Evolutionary conservation across 2,113 vertebrate species (phyloP).

Genomic region (Poecilia latipinna): DNA sequence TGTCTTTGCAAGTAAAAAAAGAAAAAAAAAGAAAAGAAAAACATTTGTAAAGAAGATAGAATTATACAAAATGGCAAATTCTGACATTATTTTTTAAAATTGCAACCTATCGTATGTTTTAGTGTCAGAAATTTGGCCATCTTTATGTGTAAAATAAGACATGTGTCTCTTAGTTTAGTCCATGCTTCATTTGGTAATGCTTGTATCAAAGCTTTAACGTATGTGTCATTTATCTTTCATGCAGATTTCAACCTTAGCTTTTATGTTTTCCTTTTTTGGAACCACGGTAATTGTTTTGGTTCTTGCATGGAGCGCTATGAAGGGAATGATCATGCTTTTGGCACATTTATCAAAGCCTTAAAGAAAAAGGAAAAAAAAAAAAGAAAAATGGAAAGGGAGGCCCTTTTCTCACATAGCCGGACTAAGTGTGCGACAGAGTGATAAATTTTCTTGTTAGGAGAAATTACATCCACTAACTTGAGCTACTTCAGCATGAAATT

Average conservation of each 20-base stretch:
- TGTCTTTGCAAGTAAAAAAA: not conserved
- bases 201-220: conserved; percentile 51
- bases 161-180: conserved; percentile 21
- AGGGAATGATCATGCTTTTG: conserved; percentile 83
- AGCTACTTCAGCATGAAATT: conserved; percentile 99
- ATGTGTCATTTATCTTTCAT: conserved; percentile 73
- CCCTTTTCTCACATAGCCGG: conserved; percentile 82
- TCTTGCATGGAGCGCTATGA: conserved; percentile 80
- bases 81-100: not conserved
- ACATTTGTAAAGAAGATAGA: conserved; percentile 32
- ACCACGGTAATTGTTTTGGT: conserved; percentile 80
- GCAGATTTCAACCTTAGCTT: conserved; percentile 67
- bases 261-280: conserved; percentile 69
- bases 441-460: conserved; percentile 99
- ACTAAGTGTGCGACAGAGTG: conserved; percentile 95
- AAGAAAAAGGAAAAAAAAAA: conserved; percentile 33
- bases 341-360: conserved; percentile 90
- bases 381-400: conserved; percentile 42
- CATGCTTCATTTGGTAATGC: conserved; percentile 56
- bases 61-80: conserved; percentile 17
- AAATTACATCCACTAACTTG: conserved; percentile 99
- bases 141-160: conserved; percentile 27
- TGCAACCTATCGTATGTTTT: conserved; percentile 23
- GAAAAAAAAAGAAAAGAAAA: conserved; percentile 2
- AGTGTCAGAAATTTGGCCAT: conserved; percentile 34